phyloP scores from a whole-genome alignment of 2,113 vertebrate species.

The Engystomops pustulosus region DNA sequence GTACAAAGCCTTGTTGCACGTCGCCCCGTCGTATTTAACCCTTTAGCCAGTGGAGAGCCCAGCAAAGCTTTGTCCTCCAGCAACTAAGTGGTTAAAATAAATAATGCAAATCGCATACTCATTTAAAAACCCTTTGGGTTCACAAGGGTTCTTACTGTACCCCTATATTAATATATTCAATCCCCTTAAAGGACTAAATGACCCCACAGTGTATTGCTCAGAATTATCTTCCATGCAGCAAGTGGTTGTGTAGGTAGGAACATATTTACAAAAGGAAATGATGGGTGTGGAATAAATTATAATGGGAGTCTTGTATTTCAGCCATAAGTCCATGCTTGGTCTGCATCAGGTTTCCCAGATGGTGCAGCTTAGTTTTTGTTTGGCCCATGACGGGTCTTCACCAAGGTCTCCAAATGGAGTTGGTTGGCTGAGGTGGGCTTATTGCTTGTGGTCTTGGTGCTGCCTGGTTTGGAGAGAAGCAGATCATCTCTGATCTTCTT shows the following conservation, averaged over 20 bases:
- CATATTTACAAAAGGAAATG: constrained; percentile 31
- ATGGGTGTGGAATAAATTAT: not conserved
- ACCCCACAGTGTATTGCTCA: constrained; percentile 47
- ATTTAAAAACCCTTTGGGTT: constrained; percentile 75
- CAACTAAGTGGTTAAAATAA: constrained; percentile 15
- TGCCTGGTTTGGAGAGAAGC: constrained; percentile 56
- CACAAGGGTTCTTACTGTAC: constrained; percentile 70
- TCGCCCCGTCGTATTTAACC: constrained; percentile 39
- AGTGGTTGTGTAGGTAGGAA: constrained; percentile 8
- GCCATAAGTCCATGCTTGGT: not conserved
- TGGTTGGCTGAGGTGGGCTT: constrained; percentile 18
- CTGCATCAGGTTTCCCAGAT: not conserved
- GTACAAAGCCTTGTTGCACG: constrained; percentile 44
- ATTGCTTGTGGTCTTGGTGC: constrained; percentile 42
- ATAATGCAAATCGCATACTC: constrained; percentile 72
- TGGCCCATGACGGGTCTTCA: constrained; percentile 64
- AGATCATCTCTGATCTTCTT: constrained; percentile 34
- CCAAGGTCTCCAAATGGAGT: constrained; percentile 82
- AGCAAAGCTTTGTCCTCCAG: not conserved
- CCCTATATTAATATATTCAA: constrained; percentile 70
- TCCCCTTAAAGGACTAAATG: constrained; percentile 73
- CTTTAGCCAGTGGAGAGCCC: not conserved
- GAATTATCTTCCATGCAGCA: constrained; percentile 26
- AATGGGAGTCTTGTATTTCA: not conserved
- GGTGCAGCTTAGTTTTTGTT: not conserved